Base-by-base conservation (phyloP, 1,140 invertebrate species). In the Pseudobourletiella spinata region DNA sequence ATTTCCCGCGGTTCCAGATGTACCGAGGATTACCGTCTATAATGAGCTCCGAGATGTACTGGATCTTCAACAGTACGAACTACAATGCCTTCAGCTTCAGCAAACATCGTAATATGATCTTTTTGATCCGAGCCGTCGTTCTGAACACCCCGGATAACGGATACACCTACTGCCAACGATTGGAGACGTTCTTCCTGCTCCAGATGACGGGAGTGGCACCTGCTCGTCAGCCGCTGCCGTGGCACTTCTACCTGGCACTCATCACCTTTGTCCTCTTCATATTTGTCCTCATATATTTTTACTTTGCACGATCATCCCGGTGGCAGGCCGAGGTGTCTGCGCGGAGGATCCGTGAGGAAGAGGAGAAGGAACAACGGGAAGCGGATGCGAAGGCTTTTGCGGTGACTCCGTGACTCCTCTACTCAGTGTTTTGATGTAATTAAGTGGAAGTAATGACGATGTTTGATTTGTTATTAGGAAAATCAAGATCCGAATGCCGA, bases 111-210 rank as follows among this genome's bases (percentile, higher is more conserved):
- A 68, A 68, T 43, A 54, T 44, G 29, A 64, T 68, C 22, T 68
- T 58, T 30, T 24, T 68, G 3, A 62, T 68, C 22, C 26, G 66
- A 26, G 66, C 63, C 15, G 66, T 68, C 2, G 57, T 68, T 2
- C 20, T 68, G 6, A 68, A 68, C 24, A 68, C 66, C 0, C 29
- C 64, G 6, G 39, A 64, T 24, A 68, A 68, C 30, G 3, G 22
- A 22, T 68, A 59, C 24, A 68, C 66, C 1, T 68, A 30, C 25
- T 68, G 66, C 28, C 30, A 52, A 20, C 44, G 39, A 20, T 51
- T 68, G 20, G 66, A 68, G 1, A 68, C 66, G 0, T 63, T 59
- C 30, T 68, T 68, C 28, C 20, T 61, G 1, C 18, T 68, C 14
- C 50, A 51, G 32, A 44, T 68, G n/a, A 51, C 46, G 1, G 59